Percentiles rank a stretch among this genome's conserved stretches.
Evolutionary conservation across 2,797 vertebrate species (phyloP).

Genomic region (Parotocinclus haroldoi): DNA sequence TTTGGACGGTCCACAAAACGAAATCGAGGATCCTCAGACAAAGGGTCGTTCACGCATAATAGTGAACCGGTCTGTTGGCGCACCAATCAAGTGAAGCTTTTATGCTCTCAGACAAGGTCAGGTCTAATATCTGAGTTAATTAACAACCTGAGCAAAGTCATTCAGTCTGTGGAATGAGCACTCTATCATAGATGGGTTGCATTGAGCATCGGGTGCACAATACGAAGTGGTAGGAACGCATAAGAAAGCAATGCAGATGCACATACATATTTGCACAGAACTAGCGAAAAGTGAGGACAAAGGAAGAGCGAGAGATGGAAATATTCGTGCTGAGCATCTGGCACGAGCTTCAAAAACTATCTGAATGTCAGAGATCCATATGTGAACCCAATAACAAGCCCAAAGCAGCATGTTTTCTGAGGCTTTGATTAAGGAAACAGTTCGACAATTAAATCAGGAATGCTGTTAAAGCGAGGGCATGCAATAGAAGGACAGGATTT

Average conservation of each 20-base stretch:
- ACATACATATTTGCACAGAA: too few species aligned
- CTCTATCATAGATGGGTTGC: slow-evolving; percentile 10
- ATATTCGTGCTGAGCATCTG: too few species aligned
- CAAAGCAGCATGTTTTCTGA: neutral
- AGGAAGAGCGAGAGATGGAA: too few species aligned
- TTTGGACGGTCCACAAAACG: neutral
- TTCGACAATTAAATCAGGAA: neutral
- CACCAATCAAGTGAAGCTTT: slow-evolving; percentile 8
- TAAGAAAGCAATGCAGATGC: too few species aligned
- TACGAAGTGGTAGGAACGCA: neutral
- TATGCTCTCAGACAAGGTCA: slow-evolving; percentile 17
- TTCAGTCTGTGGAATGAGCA: slow-evolving; percentile 11
- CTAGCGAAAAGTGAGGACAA: too few species aligned
- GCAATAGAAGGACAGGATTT: neutral
- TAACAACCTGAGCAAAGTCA: neutral
- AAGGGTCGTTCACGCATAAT: slow-evolving; percentile 5
- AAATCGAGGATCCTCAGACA: neutral
- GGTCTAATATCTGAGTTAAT: slow-evolving; percentile 6
- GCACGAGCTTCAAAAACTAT: neutral
- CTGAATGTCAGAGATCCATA: neutral
- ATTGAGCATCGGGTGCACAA: neutral
- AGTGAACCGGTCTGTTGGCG: neutral
- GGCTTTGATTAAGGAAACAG: neutral
- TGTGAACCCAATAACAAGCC: neutral
- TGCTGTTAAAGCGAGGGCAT: neutral